Evolutionary conservation across 30 jellyfish, hydroid and myxozoan genomes (phyloP), one percentile per base, ranked within the genome.

Genomic region (Aurelia coerulea): DNA sequence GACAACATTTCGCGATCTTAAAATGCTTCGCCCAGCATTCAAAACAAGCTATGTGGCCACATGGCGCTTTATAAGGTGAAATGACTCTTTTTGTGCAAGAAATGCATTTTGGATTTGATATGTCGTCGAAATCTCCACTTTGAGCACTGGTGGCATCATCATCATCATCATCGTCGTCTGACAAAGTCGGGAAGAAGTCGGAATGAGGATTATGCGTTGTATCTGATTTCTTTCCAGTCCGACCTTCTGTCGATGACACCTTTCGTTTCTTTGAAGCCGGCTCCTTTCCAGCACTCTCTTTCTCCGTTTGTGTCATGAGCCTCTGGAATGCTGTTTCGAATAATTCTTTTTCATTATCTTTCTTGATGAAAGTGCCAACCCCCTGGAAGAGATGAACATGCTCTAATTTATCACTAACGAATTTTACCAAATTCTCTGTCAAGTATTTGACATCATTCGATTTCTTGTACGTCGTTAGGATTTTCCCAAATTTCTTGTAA

Each of bases 321-420:
- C 63, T 58, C 12, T 75, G 85, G 60, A 46, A 74, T 17, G 95
- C 92, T 37, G 41, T 78, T 8, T 72, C 78, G 81, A 90, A 83
- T 16, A 52, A 41, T 18, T 76, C 74, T 35, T 81, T 81, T 33
- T 89, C 93, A 5, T 68, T 78, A 4, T 78, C 85, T 84, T 83
- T 88, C 46, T 79, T 65, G 74, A 89, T 78, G 35, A 89, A 89
- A 31, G n/a, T 64, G 34, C 78, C 51, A 37, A 89, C 62, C n/a
- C 97, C 97, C 76, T 75, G 73, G 68, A 78, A 49, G 41, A 77
- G 82, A 76, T 68, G 78, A 59, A 64, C 15, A 8, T 12, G 74
- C 14, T 59, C 80, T n/a, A 65, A 29, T 14, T 83, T 83, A 10
- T 67, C 66, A 17, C 52, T 33, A 10, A 56, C 71, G 16, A 83